A percentile compares a stretch with the other conserved stretches of the same genome.
Conservation (phyloP, 2,113 vertebrate genomes). For the Labeo catla region DNA sequence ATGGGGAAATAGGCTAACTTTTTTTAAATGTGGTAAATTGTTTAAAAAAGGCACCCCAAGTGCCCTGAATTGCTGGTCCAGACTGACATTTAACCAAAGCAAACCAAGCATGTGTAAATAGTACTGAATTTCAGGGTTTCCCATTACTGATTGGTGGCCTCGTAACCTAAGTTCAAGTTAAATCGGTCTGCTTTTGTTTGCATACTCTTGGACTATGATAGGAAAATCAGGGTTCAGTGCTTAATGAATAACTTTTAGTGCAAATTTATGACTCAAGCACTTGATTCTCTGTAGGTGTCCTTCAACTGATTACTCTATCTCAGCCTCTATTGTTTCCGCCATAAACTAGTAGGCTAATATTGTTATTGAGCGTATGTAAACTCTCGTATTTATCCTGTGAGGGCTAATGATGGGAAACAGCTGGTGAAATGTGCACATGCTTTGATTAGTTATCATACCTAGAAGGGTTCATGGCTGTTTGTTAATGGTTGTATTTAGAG, state of each 20-base stretch:
- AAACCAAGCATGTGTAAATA: slow-evolving; percentile 26
- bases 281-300: neutral
- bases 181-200: slow-evolving; percentile 42
- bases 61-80: neutral
- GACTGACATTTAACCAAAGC: slow-evolving; percentile 9
- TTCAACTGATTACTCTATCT: slow-evolving; percentile 10
- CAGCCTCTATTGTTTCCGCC: slow-evolving; percentile 48
- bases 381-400: slow-evolving; percentile 19
- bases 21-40: neutral
- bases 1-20: neutral
- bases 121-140: slow-evolving; percentile 13
- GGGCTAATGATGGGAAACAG: neutral
- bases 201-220: slow-evolving; percentile 34
- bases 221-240: slow-evolving; percentile 22
- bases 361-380: slow-evolving; percentile 24
- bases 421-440: neutral
- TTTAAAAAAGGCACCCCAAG: neutral
- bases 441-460: slow-evolving; percentile 4
- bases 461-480: neutral
- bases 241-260: slow-evolving; percentile 55
- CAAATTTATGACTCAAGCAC: slow-evolving; percentile 23
- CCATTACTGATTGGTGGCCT: neutral
- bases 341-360: slow-evolving; percentile 42
- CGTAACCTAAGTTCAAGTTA: slow-evolving; percentile 19
- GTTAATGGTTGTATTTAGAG: neutral